Conservation (phyloP, 2,888 invertebrate species). For the Rhorus exstirpatorius region DNA sequence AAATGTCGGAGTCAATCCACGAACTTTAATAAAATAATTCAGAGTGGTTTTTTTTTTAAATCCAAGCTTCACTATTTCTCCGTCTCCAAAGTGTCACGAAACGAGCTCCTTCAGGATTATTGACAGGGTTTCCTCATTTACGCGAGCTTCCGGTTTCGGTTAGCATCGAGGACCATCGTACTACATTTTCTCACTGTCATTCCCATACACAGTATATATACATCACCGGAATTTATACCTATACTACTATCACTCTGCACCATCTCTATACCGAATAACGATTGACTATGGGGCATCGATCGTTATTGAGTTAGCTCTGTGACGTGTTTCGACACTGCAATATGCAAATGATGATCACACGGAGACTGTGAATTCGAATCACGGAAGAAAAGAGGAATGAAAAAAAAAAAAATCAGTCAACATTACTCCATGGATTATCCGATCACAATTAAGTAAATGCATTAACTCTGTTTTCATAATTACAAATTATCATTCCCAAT, state of each 20-base stretch:
- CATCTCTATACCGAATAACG: neutral
- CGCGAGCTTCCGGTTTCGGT: slow-evolving; percentile 78
- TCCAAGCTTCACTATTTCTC: neutral
- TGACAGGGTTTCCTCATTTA: neutral
- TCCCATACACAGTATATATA: slow-evolving; percentile 35
- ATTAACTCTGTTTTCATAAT: too few species aligned
- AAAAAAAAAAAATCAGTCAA: slow-evolving; percentile 16
- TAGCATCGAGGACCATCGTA: slow-evolving; percentile 54
- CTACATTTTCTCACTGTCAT: slow-evolving; percentile 22
- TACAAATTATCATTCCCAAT: too few species aligned
- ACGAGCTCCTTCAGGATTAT: neutral
- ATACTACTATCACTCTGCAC: slow-evolving; percentile 18
- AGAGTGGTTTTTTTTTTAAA: too few species aligned
- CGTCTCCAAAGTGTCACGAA: neutral
- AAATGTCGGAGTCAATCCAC: too few species aligned
- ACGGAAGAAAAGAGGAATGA: slow-evolving; percentile 32
- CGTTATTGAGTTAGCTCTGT: slow-evolving; percentile 80
- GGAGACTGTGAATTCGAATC: slow-evolving; percentile 5
- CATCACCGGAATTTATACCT: slow-evolving; percentile 13
- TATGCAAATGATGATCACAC: slow-evolving; percentile 37
- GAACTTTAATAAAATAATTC: too few species aligned
- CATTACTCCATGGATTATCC: too few species aligned
- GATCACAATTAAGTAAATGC: too few species aligned
- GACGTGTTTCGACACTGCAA: slow-evolving; percentile 66
- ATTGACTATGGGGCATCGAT: slow-evolving; percentile 73